Evolutionary conservation across 1,140 invertebrate genomes (phyloP).

Genomic region (Asbolus verrucosus): DNA sequence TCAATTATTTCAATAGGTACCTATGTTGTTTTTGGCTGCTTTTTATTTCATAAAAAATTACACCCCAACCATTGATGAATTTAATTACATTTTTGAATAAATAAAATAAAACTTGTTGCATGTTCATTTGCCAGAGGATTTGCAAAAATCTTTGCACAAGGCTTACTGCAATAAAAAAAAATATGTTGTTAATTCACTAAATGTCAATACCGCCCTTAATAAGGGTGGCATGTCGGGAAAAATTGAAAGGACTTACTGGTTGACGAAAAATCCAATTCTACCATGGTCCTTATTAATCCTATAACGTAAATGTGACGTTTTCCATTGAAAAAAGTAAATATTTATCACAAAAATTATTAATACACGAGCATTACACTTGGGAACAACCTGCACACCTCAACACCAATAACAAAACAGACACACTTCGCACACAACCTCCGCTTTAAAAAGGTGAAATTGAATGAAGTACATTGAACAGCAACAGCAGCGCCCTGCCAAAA

Average conservation of each 20-base stretch:
- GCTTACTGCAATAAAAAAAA: slow-evolving; percentile 25
- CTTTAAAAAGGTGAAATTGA: slow-evolving; percentile 2
- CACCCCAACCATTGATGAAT: too few species aligned
- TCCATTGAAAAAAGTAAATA: slow-evolving; percentile 57
- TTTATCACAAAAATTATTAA: slow-evolving; percentile 37
- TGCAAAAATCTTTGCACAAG: too few species aligned
- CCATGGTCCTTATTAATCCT: slow-evolving; percentile 54
- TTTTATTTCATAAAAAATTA: too few species aligned
- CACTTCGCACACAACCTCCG: slow-evolving; percentile 11
- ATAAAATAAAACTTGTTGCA: too few species aligned
- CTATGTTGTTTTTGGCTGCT: too few species aligned
- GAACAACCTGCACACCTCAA: slow-evolving; percentile 12
- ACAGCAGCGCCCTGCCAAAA: neutral
- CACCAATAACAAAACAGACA: slow-evolving; percentile 36
- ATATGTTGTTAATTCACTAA: slow-evolving; percentile 47
- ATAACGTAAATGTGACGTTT: slow-evolving; percentile 48
- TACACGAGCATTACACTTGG: slow-evolving; percentile 43
- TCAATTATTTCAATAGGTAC: slow-evolving; percentile 7
- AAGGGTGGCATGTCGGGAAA: slow-evolving; percentile 49
- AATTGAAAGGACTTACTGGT: slow-evolving; percentile 57
- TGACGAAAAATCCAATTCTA: slow-evolving; percentile 60
- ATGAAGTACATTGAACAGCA: neutral
- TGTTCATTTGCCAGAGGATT: too few species aligned
- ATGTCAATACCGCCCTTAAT: slow-evolving; percentile 58
- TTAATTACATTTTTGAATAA: too few species aligned